phyloP scores from a whole-genome alignment of 2,888 invertebrate genomes.

The Caenorhabditis zanzibari region DNA sequence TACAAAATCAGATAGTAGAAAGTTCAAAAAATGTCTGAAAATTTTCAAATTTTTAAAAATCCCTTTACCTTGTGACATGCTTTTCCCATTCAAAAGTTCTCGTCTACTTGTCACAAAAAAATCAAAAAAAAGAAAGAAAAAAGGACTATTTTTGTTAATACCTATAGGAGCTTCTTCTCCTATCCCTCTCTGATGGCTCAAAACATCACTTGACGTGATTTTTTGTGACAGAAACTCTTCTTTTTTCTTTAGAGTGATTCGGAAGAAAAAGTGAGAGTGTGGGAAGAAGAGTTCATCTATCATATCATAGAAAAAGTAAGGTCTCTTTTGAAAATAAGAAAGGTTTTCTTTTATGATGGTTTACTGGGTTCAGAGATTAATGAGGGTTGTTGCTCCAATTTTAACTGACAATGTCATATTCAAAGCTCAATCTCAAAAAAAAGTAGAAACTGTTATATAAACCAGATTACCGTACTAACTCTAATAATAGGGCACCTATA shows the following conservation, averaged over 20 bases:
- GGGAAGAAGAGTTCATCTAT: constrained; percentile 4
- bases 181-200: background rate
- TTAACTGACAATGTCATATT: too few relatives aligned
- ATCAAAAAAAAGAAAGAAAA: background rate
- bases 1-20: too few relatives aligned
- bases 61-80: too few relatives aligned
- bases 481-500: too few relatives aligned
- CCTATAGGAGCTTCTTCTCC: background rate
- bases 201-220: constrained; percentile 19
- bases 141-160: constrained; percentile 6
- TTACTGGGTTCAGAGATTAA: background rate
- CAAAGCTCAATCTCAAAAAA: too few relatives aligned
- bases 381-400: too few relatives aligned
- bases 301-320: background rate
- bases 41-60: too few relatives aligned
- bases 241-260: background rate
- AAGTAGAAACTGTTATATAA: too few relatives aligned
- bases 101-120: background rate
- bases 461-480: too few relatives aligned
- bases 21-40: too few relatives aligned
- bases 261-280: background rate
- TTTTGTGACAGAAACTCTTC: constrained; percentile 14
- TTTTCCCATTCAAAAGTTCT: background rate
- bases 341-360: background rate
- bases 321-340: background rate